phyloP scores from a whole-genome alignment of 2,113 vertebrate genomes.

The Malaclemys terrapin region DNA sequence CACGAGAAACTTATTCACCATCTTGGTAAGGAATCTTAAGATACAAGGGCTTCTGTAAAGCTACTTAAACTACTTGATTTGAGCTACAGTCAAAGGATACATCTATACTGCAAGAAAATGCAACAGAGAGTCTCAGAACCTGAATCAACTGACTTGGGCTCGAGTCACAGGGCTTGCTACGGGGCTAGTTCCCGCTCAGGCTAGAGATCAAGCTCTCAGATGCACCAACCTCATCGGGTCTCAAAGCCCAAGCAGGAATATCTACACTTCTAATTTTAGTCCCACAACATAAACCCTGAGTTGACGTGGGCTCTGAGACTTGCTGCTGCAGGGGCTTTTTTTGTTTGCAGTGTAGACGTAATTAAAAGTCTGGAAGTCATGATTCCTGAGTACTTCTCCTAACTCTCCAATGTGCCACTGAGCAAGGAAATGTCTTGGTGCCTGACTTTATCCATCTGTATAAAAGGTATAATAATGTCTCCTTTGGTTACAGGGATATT shows the following conservation, averaged over 20 bases:
- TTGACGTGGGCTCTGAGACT: not conserved
- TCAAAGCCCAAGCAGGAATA: not conserved
- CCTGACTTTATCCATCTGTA: not conserved
- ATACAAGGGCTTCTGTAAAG: not conserved
- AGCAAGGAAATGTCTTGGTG: not conserved
- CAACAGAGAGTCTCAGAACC: not conserved
- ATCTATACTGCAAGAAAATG: not conserved
- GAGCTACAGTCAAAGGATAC: not conserved
- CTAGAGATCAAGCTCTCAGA: no score
- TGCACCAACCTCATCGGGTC: no score
- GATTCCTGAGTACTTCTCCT: not conserved
- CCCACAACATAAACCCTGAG: not conserved
- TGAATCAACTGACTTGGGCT: no score
- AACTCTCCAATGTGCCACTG: not conserved
- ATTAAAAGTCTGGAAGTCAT: not conserved
- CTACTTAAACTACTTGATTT: not conserved
- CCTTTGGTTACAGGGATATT: not conserved
- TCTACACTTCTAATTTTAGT: not conserved
- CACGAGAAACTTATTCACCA: not conserved
- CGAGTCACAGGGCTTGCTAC: no score
- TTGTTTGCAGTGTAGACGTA: not conserved
- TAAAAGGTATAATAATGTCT: not conserved
- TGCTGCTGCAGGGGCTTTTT: no score
- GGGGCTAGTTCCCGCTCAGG: no score
- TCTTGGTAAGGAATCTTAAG: not conserved